A percentile compares a stretch with the other conserved stretches of the same genome.
These are phyloP conservation scores for Phragmatobia fuliginosa DNA, from an alignment of 2,888 invertebrate species.

Conservation along the genomic window DNA sequence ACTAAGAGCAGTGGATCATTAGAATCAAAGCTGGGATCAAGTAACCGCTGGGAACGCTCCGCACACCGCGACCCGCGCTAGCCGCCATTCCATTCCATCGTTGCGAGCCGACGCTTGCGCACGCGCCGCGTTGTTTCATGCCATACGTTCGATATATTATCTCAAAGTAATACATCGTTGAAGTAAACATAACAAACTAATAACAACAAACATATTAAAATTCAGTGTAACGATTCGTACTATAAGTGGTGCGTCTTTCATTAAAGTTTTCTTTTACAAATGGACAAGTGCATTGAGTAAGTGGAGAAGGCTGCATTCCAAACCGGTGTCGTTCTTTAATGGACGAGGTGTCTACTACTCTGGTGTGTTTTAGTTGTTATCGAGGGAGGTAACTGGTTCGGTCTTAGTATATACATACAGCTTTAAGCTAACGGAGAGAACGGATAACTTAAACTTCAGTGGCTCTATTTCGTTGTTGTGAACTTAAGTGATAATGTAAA, in stretches of 20 bases:
- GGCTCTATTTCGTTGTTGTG: slow-evolving; percentile 42
- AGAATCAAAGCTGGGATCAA: slow-evolving; percentile 71
- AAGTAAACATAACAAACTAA: slow-evolving; percentile 56
- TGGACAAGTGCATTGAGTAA: slow-evolving; percentile 78
- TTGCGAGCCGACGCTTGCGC: slow-evolving; percentile 63
- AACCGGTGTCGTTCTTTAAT: slow-evolving; percentile 84
- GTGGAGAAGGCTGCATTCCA: slow-evolving; percentile 83
- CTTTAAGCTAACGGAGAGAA: slow-evolving; percentile 29
- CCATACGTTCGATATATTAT: slow-evolving; percentile 42
- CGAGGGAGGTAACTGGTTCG: slow-evolving; percentile 68
- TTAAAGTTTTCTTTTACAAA: slow-evolving; percentile 64
- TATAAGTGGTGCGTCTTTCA: slow-evolving; percentile 54
- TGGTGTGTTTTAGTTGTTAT: slow-evolving; percentile 76
- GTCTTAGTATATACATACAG: slow-evolving; percentile 47
- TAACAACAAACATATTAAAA: slow-evolving; percentile 50
- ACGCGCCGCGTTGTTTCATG: slow-evolving; percentile 51
- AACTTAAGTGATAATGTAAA: slow-evolving; percentile 64
- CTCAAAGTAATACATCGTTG: slow-evolving; percentile 57
- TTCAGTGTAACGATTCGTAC: slow-evolving; percentile 54
- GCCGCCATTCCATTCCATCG: slow-evolving; percentile 73
- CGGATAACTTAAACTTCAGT: slow-evolving; percentile 16
- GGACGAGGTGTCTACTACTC: slow-evolving; percentile 81
- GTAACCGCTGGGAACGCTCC: slow-evolving; percentile 54
- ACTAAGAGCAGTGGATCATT: slow-evolving; percentile 57
- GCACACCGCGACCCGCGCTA: slow-evolving; percentile 55